Base-by-base conservation (phyloP, 2,888 invertebrate genomes). In the Cyrtodaria siliqua region DNA sequence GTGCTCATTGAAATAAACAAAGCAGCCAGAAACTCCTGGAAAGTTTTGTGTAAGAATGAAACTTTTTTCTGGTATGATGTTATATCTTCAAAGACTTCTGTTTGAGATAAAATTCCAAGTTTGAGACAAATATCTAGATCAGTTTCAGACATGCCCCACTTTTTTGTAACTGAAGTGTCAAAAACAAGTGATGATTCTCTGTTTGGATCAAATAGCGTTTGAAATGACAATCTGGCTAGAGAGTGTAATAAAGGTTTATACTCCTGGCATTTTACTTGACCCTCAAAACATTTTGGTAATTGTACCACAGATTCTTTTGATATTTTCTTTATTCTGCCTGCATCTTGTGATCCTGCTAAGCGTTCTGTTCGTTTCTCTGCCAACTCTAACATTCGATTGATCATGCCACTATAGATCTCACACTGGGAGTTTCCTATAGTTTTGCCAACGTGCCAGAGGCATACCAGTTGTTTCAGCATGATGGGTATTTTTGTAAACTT, bases 361-460 rank as follows among this genome's bases (percentile, higher is more conserved):
- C n/a, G n/a, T 20, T 33, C n/a, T n/a, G n/a, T n/a, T 38, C 16
- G 4, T 14, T 38, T 29, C 8, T 38, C 33, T n/a, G 61, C 49
- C 9, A 27, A 23, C 33, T 49, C 49, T 4, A 49, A n/a, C 33
- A 47, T 18, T 18, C n/a, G n/a, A 6, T 61, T 50, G 2, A 61
- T 16, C 29, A 27, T 12, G 16, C 14, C n/a, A n/a, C n/a, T n/a
- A n/a, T n/a, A n/a, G n/a, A n/a, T n/a, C n/a, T n/a, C n/a, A n/a
- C n/a, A n/a, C 9, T 24, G 23, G 16, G 61, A 29, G 24, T 61
- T 16, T 8, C 62, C 47, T 2, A 26, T 26, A 1, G 29, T 16
- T 14, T 14, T 52, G 2, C 40, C 62, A 18, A 33, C 62, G 29
- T 27, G 38, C 62, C 62, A 62, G 14, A 62, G 33, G 26, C 62